phyloP scores from a whole-genome alignment of 2,113 vertebrate species.

The Myotis davidii region DNA sequence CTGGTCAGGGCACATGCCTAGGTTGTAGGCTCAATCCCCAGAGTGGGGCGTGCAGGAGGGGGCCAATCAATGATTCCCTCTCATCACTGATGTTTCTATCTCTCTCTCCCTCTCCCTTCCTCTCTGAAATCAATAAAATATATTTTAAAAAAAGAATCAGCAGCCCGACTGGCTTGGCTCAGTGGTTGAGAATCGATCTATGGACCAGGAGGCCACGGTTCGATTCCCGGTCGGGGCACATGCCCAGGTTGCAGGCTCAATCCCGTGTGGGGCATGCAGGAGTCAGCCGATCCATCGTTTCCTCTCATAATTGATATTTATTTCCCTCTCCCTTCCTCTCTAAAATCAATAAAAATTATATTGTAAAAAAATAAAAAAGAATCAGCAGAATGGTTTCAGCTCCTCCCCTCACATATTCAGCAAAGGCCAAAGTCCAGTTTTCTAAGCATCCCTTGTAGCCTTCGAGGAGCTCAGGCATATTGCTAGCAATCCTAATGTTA shows the following conservation, averaged over 20 bases:
- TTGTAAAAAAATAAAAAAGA: background rate
- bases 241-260: no score
- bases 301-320: no score
- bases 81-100: no score
- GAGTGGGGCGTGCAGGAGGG: background rate
- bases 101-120: no score
- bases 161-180: background rate
- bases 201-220: no score
- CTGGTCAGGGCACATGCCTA: no score
- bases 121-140: no score
- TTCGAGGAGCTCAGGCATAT: background rate
- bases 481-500: background rate
- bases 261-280: background rate
- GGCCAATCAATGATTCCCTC: no score
- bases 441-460: background rate
- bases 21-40: no score
- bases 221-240: background rate
- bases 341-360: no score
- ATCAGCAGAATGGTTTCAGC: slow-evolving; percentile 3
- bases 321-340: no score
- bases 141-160: background rate
- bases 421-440: slow-evolving; percentile 25
- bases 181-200: background rate
- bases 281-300: no score
- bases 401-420: background rate